Conservation (phyloP, 2,797 vertebrate species). For the Spondyliosoma cantharus region DNA sequence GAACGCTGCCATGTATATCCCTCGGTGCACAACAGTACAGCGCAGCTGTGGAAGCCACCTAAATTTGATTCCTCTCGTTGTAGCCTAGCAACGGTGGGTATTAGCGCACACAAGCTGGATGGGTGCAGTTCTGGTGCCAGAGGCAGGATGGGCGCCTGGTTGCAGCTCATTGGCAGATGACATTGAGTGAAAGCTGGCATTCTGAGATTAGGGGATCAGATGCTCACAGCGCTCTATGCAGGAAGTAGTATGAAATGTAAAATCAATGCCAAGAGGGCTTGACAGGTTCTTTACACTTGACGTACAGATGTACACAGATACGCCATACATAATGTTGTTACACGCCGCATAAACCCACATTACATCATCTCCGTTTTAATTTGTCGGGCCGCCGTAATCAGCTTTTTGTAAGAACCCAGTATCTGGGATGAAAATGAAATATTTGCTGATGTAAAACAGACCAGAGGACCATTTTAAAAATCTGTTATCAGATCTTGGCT, state of each 20-base stretch:
- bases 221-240: constrained; percentile 75
- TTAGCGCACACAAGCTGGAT: constrained; percentile 78
- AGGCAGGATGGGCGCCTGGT: constrained; percentile 82
- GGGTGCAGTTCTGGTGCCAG: constrained; percentile 82
- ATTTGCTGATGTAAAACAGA: constrained; percentile 67
- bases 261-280: constrained; percentile 75
- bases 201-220: constrained; percentile 85
- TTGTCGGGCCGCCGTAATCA: constrained; percentile 22
- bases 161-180: constrained; percentile 85
- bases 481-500: constrained; percentile 53
- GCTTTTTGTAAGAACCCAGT: constrained; percentile 24
- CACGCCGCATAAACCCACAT: constrained; percentile 50
- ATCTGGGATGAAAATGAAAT: constrained; percentile 46
- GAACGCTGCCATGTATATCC: constrained; percentile 79
- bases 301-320: constrained; percentile 71
- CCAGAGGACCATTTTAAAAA: constrained; percentile 46
- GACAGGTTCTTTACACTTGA: constrained; percentile 70
- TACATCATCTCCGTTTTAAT: constrained; percentile 39
- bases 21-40: constrained; percentile 76
- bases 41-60: constrained; percentile 83
- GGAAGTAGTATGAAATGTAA: constrained; percentile 79
- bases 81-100: constrained; percentile 84
- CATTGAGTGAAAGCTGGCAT: constrained; percentile 84
- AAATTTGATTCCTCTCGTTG: constrained; percentile 81
- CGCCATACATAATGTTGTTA: constrained; percentile 54